Percentiles rank a stretch among this genome's conserved stretches.
phyloP scores from a whole-genome alignment of 2,113 vertebrate genomes.

The Astatoreochromis straeleni region DNA sequence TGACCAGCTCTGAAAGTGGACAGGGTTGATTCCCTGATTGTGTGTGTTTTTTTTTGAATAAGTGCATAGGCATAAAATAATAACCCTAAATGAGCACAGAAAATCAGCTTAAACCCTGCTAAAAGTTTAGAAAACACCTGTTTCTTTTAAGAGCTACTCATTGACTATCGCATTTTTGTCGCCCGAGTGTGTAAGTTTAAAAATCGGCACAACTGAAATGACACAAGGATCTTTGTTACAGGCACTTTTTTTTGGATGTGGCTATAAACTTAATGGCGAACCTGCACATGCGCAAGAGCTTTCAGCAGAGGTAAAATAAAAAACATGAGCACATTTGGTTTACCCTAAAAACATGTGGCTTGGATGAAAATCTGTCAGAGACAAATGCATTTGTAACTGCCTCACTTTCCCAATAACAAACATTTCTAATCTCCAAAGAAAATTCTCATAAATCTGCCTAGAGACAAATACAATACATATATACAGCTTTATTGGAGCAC shows the following conservation, averaged over 20 bases:
- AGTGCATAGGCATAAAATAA: not conserved
- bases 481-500: not conserved
- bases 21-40: not conserved
- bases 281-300: not conserved
- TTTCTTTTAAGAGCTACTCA: not conserved
- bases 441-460: not conserved
- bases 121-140: not conserved
- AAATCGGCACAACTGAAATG: not conserved
- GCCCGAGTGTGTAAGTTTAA: not conserved
- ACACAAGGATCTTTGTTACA: not conserved
- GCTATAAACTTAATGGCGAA: not conserved
- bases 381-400: not conserved
- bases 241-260: not conserved
- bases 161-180: not conserved
- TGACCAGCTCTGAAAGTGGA: conserved; percentile 9
- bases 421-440: not conserved
- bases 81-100: not conserved
- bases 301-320: not conserved
- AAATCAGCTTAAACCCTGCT: not conserved
- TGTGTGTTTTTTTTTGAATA: not conserved
- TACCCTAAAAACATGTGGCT: not conserved
- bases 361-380: not conserved
- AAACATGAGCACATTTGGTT: not conserved
- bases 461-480: not conserved
- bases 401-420: not conserved